Evolutionary conservation across 2,888 invertebrate species (phyloP), one percentile per base, ranked within the genome.

Genomic region (Euplagia quadripunctaria): DNA sequence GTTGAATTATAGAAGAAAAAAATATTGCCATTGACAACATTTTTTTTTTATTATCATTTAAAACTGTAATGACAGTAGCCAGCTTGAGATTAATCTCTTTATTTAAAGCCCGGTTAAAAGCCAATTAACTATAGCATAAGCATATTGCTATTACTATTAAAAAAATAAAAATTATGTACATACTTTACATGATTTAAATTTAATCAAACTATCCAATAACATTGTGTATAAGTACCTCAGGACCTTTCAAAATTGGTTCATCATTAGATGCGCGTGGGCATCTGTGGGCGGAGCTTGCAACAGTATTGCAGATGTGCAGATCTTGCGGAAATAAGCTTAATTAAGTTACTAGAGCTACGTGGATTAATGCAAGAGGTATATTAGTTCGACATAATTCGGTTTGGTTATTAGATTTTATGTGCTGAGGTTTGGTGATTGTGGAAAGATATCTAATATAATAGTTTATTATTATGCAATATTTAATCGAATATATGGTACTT

Each of bases 181-280:
- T 46, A 46, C 7, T 31, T 51, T 52, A 52, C 8, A 12, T 52
- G 52, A 67, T 16, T 4, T 11, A 43, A 17, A 43, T 68, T 69
- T 61, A 69, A 61, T 46, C 11, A 20, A 69, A 16, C 46, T 46
- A 20, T 46, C 1, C 17, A 61, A 61, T 69, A 31, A 61, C 31
- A 61, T 61, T 20, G 46, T 58, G 20, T 55, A 11, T 46, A 61
- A 14, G 58, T 49, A 67, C 70, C 67, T 69, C 70, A 61, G 76
- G 75, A 83, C 77, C 82, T 80, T 84, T 83, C 65, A 72, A 83
- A 43, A 77, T 68, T 64, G 71, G 85, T 84, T 83, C 85, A 87
- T 87, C 84, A 84, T 85, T 86, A 87, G 81, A 63, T 68, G 75
- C 78, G 85, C 88, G 89, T 90, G 87, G 89, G 90, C 81, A 85